These are phyloP conservation scores for Nemapogon koenigi DNA, from an alignment of 2,888 invertebrate species.

Conservation along the genomic window DNA sequence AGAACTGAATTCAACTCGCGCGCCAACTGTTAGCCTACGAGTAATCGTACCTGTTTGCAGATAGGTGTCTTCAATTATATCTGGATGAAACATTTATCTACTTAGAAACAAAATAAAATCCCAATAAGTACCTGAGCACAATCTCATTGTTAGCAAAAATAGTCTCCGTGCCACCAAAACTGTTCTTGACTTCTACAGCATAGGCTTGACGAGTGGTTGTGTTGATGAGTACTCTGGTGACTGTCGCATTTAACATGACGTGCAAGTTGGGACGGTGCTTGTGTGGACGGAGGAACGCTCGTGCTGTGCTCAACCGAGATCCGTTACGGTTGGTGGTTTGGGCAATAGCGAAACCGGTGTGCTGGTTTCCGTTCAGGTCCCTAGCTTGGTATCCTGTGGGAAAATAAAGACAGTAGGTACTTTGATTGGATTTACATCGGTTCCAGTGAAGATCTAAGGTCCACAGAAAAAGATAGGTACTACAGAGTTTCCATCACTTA, in stretches of 20 bases:
- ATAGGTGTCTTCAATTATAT: too few relatives aligned
- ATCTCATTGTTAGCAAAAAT: slow-evolving; percentile 75
- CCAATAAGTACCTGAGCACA: slow-evolving; percentile 63
- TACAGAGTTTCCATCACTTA: too few relatives aligned
- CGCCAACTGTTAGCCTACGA: too few relatives aligned
- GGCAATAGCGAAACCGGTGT: slow-evolving; percentile 86
- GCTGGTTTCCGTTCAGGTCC: slow-evolving; percentile 82
- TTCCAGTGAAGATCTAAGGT: too few relatives aligned
- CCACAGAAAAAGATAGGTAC: too few relatives aligned
- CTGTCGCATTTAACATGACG: slow-evolving; percentile 84
- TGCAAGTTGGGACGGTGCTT: slow-evolving; percentile 79
- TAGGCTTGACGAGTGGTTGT: slow-evolving; percentile 74
- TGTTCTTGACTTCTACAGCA: slow-evolving; percentile 75
- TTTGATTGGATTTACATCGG: too few relatives aligned
- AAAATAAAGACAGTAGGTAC: too few relatives aligned
- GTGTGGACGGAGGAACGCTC: slow-evolving; percentile 84
- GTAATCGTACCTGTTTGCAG: too few relatives aligned
- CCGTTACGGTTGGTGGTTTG: slow-evolving; percentile 89
- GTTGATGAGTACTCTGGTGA: slow-evolving; percentile 77
- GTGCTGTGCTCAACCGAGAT: slow-evolving; percentile 80
- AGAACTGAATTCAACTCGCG: too few relatives aligned
- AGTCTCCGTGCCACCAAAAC: slow-evolving; percentile 58
- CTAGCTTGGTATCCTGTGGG: slow-evolving; percentile 70
- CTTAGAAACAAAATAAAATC: too few relatives aligned
- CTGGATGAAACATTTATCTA: too few relatives aligned